Evolutionary conservation across 2,797 vertebrate species (phyloP), one percentile per base, ranked within the genome.

Genomic region (Streptopelia turtur): DNA sequence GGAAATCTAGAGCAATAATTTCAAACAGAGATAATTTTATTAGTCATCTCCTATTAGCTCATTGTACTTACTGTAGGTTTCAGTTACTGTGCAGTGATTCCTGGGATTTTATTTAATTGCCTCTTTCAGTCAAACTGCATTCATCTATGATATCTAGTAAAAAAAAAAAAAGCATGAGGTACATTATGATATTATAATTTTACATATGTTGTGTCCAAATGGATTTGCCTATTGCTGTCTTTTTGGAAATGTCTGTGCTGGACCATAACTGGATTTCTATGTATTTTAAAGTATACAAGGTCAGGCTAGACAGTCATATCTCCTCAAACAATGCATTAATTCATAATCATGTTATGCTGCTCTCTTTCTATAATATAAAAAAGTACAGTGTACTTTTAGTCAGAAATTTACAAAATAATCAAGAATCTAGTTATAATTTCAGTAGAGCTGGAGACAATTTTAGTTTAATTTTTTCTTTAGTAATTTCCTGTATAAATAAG

Each of bases 401-500:
- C 27, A 56, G 30, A 21, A 91, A 49, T 13, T 87, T 28, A 55
- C 39, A 84, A 77, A 78, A 50, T 7, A 57, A 28, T 66, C n/a
- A 69, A 65, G 41, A 82, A 74, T 88, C 21, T 7, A 59, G 31
- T 25, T 57, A 41, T 7, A 27, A 49, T 78, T 90, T 83, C 31
- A 80, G 10, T 63, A 71, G 30, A 69, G 27, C 25, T 79, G n/a
- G 21, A 84, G 15, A 31, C 0, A 74, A 45, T 75, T 93, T 93
- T 80, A 0, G 33, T 94, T 78, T 69, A 60, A 11, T 78, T 82
- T 91, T 85, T 83, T 28, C 60, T 81, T n/a, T 70, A 76, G 11
- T 47, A 56, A 85, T 93, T 83, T 93, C 35, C 49, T 93, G 61
- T 59, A 57, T 90, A 90, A 92, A 92, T 87, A 94, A 91, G 33